Evolutionary conservation across 2,888 invertebrate species (phyloP).

Genomic region (Gymnoscelis rufifasciata): DNA sequence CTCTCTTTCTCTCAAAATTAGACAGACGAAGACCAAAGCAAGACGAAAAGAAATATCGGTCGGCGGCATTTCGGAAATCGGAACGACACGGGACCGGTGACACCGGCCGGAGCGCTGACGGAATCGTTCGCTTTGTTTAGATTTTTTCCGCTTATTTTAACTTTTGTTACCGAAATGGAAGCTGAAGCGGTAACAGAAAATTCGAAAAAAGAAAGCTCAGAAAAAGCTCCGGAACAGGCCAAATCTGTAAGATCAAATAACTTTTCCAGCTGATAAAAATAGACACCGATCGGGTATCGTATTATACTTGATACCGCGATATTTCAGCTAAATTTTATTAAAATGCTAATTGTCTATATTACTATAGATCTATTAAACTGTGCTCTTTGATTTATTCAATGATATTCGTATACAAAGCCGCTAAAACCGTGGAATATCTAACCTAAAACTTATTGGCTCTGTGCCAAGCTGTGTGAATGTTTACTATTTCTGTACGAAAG

Average conservation of each 20-base stretch:
- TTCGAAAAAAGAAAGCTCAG: constrained; percentile 46
- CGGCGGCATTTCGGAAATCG: too few relatives aligned
- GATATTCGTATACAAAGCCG: constrained; percentile 9
- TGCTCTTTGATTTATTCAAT: neutral
- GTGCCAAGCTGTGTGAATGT: constrained; percentile 60
- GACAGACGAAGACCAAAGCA: too few relatives aligned
- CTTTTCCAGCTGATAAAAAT: constrained; percentile 52
- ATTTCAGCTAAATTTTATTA: neutral
- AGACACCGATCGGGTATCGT: constrained; percentile 65
- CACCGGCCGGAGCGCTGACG: too few relatives aligned
- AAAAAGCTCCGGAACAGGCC: constrained; percentile 43
- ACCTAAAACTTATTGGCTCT: constrained; percentile 60
- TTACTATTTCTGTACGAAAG: constrained; percentile 71
- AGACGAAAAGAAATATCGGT: too few relatives aligned
- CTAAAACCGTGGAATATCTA: constrained; percentile 43
- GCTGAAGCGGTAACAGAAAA: constrained; percentile 54
- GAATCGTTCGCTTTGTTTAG: constrained; percentile 39
- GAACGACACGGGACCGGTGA: too few relatives aligned
- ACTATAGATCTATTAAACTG: neutral
- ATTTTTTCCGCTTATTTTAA: constrained; percentile 19
- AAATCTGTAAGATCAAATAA: constrained; percentile 45
- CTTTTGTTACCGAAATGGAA: constrained; percentile 50
- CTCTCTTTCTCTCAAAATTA: neutral
- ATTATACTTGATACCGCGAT: constrained; percentile 23
- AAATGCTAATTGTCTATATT: neutral